These are phyloP conservation scores for Bothrops jararaca DNA, from an alignment of 2,113 vertebrate genomes.

Conservation along the genomic window DNA sequence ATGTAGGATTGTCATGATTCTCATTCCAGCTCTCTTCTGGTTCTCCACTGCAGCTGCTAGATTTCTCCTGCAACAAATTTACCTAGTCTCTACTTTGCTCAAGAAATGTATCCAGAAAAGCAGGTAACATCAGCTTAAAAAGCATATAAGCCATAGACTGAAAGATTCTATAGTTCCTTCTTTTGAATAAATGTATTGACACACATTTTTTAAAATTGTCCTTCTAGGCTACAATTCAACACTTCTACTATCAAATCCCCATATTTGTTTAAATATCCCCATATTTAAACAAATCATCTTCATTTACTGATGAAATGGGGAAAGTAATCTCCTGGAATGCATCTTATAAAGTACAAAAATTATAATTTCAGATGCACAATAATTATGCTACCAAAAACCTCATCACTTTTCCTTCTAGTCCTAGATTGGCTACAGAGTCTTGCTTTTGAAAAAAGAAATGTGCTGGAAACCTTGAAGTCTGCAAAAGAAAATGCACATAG, in stretches of 20 bases:
- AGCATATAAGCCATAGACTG: slow-evolving; percentile 42
- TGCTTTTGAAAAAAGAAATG: not conserved
- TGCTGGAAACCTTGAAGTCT: not conserved
- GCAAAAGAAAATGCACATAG: not conserved
- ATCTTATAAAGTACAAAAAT: not conserved
- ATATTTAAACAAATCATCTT: not conserved
- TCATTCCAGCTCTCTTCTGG: slow-evolving; percentile 50
- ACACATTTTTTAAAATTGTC: not conserved
- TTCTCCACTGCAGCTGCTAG: slow-evolving; percentile 12
- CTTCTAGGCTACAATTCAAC: not conserved
- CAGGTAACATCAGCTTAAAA: slow-evolving; percentile 42
- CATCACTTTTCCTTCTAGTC: not conserved
- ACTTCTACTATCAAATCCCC: not conserved
- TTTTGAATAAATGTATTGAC: not conserved
- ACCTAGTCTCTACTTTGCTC: slow-evolving; percentile 33
- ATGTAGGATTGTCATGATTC: slow-evolving; percentile 39
- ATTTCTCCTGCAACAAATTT: slow-evolving; percentile 50
- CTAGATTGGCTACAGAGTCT: not conserved
- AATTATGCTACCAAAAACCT: not conserved
- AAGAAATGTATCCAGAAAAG: slow-evolving; percentile 37
- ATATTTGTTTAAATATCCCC: not conserved
- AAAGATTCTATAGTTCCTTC: slow-evolving; percentile 45
- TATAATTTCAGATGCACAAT: not conserved
- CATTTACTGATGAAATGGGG: not conserved
- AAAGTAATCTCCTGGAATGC: not conserved